These are phyloP conservation scores for Apteryx owenii DNA, from an alignment of 2,113 vertebrate species.

Conservation along the genomic window DNA sequence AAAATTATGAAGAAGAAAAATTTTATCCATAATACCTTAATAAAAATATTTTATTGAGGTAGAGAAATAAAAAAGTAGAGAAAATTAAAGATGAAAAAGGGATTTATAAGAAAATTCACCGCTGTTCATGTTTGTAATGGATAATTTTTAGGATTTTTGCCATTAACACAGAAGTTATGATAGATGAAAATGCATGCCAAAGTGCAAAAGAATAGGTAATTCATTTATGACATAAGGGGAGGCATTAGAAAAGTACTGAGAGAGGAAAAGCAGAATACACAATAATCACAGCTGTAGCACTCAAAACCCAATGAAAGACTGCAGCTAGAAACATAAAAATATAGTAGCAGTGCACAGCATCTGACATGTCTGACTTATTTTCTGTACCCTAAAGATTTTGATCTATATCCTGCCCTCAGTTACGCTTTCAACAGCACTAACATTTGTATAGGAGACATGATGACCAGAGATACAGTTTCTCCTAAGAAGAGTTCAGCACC, in stretches of 20 bases:
- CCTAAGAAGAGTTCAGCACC: no score
- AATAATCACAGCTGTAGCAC: background rate
- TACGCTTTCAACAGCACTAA: background rate
- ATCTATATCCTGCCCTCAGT: background rate
- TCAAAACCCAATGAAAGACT: background rate
- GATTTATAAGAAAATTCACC: background rate
- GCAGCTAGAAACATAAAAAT: background rate
- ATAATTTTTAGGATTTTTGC: background rate
- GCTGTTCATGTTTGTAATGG: background rate
- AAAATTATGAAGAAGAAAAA: background rate
- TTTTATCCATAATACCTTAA: background rate
- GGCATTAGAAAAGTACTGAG: background rate
- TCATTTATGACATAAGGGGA: background rate
- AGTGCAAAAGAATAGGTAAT: fast-evolving
- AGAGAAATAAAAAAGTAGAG: background rate
- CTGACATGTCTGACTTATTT: background rate
- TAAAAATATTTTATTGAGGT: background rate
- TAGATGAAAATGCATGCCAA: background rate
- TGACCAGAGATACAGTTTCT: no score
- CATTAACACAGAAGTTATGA: background rate
- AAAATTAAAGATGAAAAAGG: background rate
- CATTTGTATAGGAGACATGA: background rate
- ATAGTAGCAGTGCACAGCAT: background rate
- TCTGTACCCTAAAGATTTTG: background rate
- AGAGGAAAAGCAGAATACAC: background rate